Conservation (phyloP, 1,140 invertebrate genomes). For the Dermatophagoides farinae region DNA sequence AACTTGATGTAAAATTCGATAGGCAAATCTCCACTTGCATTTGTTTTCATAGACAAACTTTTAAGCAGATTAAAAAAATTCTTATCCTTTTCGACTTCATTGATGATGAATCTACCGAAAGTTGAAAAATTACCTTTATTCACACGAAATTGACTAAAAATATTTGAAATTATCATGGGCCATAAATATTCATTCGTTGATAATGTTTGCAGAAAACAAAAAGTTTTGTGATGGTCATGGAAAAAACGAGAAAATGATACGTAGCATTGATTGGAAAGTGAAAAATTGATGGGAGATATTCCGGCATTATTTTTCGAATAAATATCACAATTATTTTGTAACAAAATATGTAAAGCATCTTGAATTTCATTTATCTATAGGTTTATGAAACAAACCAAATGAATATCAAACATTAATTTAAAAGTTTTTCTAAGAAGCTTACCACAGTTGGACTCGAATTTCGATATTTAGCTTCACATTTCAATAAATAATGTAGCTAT, state of each 20-base stretch:
- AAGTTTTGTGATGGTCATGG: neutral
- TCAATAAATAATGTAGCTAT: constrained; percentile 20
- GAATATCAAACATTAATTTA: too few species aligned
- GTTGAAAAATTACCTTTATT: neutral
- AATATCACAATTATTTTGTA: constrained; percentile 26
- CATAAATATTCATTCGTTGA: neutral
- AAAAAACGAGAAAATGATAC: neutral
- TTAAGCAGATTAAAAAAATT: neutral
- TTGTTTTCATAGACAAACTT: neutral
- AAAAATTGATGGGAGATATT: constrained; percentile 26
- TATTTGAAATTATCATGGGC: neutral
- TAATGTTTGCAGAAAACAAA: neutral
- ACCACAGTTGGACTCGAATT: neutral
- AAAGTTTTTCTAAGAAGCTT: too few species aligned
- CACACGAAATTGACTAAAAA: neutral
- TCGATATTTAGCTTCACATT: constrained; percentile 10
- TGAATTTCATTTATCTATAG: constrained; percentile 13
- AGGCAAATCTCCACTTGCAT: neutral
- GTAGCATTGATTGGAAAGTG: constrained; percentile 24
- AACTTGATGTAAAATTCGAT: neutral
- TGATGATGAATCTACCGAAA: neutral
- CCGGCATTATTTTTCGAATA: constrained; percentile 23
- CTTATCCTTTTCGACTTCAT: neutral
- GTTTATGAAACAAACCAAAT: too few species aligned
- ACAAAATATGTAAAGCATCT: constrained; percentile 25